These are phyloP conservation scores for Orthonevra nobilis DNA, from an alignment of 2,888 invertebrate species.

Conservation along the genomic window DNA sequence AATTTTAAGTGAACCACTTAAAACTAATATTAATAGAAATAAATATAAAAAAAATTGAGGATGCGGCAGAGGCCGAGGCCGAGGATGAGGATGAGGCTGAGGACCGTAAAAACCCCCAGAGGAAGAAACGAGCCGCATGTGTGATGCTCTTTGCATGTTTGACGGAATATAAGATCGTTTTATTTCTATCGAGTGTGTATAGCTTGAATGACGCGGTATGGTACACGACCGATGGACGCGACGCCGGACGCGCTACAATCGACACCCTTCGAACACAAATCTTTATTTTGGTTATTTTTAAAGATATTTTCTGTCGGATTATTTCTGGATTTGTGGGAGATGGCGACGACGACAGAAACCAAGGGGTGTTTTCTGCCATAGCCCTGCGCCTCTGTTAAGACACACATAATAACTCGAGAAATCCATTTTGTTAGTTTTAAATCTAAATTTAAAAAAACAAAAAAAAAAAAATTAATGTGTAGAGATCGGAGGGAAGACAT, in stretches of 20 bases:
- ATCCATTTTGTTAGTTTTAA: constrained; percentile 26
- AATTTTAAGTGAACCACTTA: constrained; percentile 63
- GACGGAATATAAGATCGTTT: too few relatives aligned
- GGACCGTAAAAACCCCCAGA: constrained; percentile 14
- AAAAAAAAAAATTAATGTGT: too few relatives aligned
- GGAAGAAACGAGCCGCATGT: constrained; percentile 4
- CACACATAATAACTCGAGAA: too few relatives aligned
- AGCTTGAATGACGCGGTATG: too few relatives aligned
- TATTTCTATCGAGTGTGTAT: background rate
- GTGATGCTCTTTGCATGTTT: background rate
- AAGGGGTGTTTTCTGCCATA: constrained; percentile 14
- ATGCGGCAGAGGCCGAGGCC: too few relatives aligned
- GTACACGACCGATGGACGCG: too few relatives aligned
- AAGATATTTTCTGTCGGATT: constrained; percentile 35
- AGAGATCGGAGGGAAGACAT: too few relatives aligned
- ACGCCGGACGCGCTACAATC: constrained; percentile 35
- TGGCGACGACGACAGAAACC: background rate
- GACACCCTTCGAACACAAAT: constrained; percentile 63
- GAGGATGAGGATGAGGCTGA: too few relatives aligned
- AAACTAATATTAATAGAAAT: constrained; percentile 54
- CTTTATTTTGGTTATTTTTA: constrained; percentile 57
- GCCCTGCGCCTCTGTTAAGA: too few relatives aligned
- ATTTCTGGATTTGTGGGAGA: constrained; percentile 31
- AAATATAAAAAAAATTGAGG: constrained; percentile 16
- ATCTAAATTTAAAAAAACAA: constrained; percentile 52